Conservation (phyloP, 2,888 invertebrate genomes). For the Scrobipalpa atriplicella region DNA sequence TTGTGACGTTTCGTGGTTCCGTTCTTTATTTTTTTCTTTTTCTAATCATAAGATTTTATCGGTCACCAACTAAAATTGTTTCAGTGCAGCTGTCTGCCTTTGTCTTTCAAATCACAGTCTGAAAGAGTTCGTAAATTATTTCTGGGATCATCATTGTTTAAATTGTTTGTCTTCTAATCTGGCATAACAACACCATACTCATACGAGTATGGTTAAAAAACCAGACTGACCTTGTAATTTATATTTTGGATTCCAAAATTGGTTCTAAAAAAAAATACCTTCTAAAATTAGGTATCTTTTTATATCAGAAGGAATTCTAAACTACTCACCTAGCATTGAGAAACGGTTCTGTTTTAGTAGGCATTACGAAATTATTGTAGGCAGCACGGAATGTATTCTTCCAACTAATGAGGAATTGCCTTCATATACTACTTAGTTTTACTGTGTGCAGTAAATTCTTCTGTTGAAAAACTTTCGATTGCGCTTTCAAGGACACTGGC, state of each 20-base stretch:
- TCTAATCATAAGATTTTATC: too few relatives aligned
- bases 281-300: too few relatives aligned
- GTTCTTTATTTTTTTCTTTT: too few relatives aligned
- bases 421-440: conserved; percentile 23
- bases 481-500: neutral
- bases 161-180: too few relatives aligned
- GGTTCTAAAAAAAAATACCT: too few relatives aligned
- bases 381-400: conserved; percentile 1
- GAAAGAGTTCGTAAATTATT: neutral
- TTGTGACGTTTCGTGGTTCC: neutral
- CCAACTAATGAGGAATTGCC: conserved; percentile 17
- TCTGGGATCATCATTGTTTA: neutral
- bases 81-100: neutral
- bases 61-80: too few relatives aligned
- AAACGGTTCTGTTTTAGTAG: conserved; percentile 32
- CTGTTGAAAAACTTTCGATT: neutral
- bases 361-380: neutral
- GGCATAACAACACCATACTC: too few relatives aligned
- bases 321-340: neutral
- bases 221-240: too few relatives aligned
- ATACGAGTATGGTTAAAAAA: too few relatives aligned
- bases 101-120: neutral
- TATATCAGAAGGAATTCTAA: neutral
- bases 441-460: neutral
- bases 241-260: too few relatives aligned